Evolutionary conservation across 2,113 vertebrate genomes (phyloP), one percentile per base, ranked within the genome.

Genomic region (Struthio camelus): DNA sequence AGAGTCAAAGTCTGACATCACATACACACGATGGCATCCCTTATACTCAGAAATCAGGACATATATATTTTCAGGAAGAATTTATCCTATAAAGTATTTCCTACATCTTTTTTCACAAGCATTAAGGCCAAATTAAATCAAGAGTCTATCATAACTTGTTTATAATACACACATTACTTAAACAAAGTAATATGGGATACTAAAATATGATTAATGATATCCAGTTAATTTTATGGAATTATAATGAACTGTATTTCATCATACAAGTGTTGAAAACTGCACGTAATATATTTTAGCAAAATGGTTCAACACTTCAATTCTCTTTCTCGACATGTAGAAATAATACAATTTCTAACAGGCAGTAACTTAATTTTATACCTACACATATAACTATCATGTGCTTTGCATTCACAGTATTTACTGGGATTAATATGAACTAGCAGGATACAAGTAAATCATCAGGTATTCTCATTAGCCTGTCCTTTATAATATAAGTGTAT

Each of bases 1-100:
- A 32, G 59, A 38, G 48, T 4, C 24, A 19, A 80, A 81, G 2
- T 79, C 22, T 64, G 34, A 32, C 28, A 44, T 90, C 32, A 61
- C 6, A 18, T 34, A 13, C 3, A 18, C 42, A 4, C 13, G 50
- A 19, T 8, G 71, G 3, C 17, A 50, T 1, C 6, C 18, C 11
- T 76, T 28, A 50, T 5, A 62, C 4, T 42, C 17, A 80, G 40
- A 34, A 92, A 77, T 65, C 8, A 42, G 22, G 5, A 30, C 73
- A 80, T 16, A 34, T 14, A 22, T 1, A 20, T 8, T 14, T 92
- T 75, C 13, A 62, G 27, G 23, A 87, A 90, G 19, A 64, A 23
- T 54, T 66, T 81, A 9, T 48, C 40, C 3, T 38, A 16, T n/a
- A 13, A 77, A 67, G 5, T 25, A 70, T 72, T 65, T 77, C 11